A percentile compares a stretch with the other conserved stretches of the same genome.
Evolutionary conservation across 2,888 invertebrate genomes (phyloP).

Genomic region (Eumacrocentrus americanus): DNA sequence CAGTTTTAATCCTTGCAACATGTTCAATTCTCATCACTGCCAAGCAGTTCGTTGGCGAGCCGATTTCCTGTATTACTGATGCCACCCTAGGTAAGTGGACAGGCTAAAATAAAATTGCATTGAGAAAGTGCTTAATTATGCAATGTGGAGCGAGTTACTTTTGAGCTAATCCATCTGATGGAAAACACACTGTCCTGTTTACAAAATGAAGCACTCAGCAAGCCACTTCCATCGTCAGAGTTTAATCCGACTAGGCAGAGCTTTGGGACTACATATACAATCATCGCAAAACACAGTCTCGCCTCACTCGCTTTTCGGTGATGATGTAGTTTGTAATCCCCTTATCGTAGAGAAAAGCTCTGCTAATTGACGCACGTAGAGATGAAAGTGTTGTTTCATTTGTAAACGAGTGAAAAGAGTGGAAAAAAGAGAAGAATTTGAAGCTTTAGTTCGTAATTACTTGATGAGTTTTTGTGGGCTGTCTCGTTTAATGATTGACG

Average conservation of each 20-base stretch:
- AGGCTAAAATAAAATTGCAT: too few species aligned
- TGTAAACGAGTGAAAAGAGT: background rate
- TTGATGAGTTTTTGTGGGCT: too few species aligned
- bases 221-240: background rate
- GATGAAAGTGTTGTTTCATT: background rate
- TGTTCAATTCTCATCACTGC: conserved; percentile 50
- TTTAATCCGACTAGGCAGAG: conserved; percentile 4
- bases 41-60: conserved; percentile 53
- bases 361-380: background rate
- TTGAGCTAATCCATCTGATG: background rate
- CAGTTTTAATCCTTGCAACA: conserved; percentile 45
- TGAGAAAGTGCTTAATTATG: too few species aligned
- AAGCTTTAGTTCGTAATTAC: conserved; percentile 3
- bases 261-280: background rate
- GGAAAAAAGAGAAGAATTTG: background rate
- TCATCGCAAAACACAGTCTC: background rate
- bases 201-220: conserved; percentile 6
- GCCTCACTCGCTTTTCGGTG: background rate
- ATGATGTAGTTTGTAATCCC: background rate
- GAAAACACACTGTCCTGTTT: background rate
- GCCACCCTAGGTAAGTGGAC: conserved; percentile 38
- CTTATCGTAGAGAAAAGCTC: background rate
- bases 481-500: too few species aligned
- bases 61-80: conserved; percentile 53
- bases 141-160: background rate